Base-by-base conservation (phyloP, 2,113 vertebrate species). In the Euleptes europaea region DNA sequence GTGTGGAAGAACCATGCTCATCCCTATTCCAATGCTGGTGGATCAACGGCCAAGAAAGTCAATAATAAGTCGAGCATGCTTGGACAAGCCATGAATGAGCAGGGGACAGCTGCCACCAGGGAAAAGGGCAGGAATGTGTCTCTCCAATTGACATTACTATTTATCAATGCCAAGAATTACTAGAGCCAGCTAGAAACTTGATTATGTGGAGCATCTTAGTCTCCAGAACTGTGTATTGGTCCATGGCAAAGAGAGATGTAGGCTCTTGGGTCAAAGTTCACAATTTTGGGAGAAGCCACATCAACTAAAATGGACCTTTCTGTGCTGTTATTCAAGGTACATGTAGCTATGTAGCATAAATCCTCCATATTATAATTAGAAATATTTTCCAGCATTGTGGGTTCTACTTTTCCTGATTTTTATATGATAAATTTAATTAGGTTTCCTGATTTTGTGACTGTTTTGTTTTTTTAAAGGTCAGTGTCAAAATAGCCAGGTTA, bases 401-500 rank as follows among this genome's bases (percentile, higher is more conserved):
- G n/a, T 2, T 1, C 80, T 28, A 57, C 47, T 1, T 35, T 65
- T 35, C 21, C 38, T 79, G 75, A 17, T 73, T 33, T 63, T 23
- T 1, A 57, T 15, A 40, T 10, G 31, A 60, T 4, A n/a, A n/a
- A 80, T 72, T 54, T 40, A 35, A 21, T 21, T 35, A 49, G 35
- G 49, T 73, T 47, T 60, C n/a, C 40, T 63, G 38, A 23, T 35
- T 71, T 78, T 44, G 40, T 47, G 72, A 72, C 47, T 76, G 15
- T 73, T 83, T 44, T 65, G 65, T 42, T n/a, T n/a, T n/a, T n/a
- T 12, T 66, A 66, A 63, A 33, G 42, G 31, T 31, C 54, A 80
- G 49, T 85, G 80, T 72, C 33, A 38, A 79, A 80, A 57, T 85
- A n/a, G n/a, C 33, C 42, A 51, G 83, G 67, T 60, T 85, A 60